Evolutionary conservation across 1,140 invertebrate species (phyloP).

Genomic region (Zaprionus lachaisei): DNA sequence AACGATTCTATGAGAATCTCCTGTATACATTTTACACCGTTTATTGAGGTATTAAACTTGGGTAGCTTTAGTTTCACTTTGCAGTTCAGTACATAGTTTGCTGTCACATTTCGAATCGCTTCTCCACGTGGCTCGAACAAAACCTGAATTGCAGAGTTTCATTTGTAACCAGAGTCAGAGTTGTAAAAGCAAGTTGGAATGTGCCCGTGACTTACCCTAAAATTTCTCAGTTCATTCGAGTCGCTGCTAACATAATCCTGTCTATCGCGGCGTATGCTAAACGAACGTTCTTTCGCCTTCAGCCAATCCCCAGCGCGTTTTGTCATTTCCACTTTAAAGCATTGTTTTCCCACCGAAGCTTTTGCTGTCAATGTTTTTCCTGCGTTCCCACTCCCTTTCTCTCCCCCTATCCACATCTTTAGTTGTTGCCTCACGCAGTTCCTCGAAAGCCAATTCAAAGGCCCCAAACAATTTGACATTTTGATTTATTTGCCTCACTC

Average conservation of each 20-base stretch:
- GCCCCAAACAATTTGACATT: slow-evolving; percentile 66
- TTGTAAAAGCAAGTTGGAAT: slow-evolving; percentile 24
- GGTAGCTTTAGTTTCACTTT: not conserved
- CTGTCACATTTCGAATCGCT: not conserved
- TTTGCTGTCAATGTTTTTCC: not conserved
- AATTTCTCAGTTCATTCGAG: slow-evolving; percentile 27
- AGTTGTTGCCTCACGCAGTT: slow-evolving; percentile 16
- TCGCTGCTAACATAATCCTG: not conserved
- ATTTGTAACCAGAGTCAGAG: not conserved
- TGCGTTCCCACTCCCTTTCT: not conserved
- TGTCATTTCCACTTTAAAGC: slow-evolving; percentile 7
- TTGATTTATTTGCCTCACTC: slow-evolving; percentile 71
- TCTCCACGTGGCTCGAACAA: not conserved
- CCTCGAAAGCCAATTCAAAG: slow-evolving; percentile 61
- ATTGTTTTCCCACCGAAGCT: not conserved
- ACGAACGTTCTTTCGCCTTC: not conserved
- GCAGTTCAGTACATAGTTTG: not conserved
- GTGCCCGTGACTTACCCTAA: slow-evolving; percentile 8
- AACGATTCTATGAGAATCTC: too few species aligned
- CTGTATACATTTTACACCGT: too few species aligned
- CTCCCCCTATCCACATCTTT: not conserved
- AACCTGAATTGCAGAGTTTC: not conserved
- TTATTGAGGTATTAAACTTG: not conserved
- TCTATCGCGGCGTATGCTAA: not conserved
- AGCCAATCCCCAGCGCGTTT: slow-evolving; percentile 7